Evolutionary conservation across 2,113 vertebrate species (phyloP).

Genomic region (Podarcis cretensis): DNA sequence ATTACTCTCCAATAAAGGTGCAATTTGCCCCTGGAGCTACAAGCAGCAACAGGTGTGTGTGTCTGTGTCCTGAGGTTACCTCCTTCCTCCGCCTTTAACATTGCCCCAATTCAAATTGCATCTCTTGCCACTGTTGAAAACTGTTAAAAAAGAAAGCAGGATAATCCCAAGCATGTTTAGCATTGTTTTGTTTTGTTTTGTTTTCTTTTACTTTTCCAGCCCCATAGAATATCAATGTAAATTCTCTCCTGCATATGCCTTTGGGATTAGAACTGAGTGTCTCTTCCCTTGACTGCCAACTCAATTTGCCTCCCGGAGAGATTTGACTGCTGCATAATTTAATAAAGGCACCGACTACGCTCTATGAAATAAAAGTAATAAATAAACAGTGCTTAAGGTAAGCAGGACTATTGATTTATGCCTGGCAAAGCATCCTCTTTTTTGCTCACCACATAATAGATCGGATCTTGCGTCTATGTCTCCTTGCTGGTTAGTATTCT

Average conservation of each 20-base stretch:
- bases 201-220: neutral
- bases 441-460: neutral
- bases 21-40: too few species aligned
- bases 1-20: too few species aligned
- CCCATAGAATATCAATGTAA: neutral
- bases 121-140: too few species aligned
- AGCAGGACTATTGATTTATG: neutral
- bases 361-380: neutral
- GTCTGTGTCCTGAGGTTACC: too few species aligned
- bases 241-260: neutral
- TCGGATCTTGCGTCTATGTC: neutral
- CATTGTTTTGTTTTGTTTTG: too few species aligned
- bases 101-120: too few species aligned
- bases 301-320: neutral
- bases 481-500: slow-evolving; percentile 1
- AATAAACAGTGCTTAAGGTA: neutral
- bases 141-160: too few species aligned
- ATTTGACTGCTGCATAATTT: neutral
- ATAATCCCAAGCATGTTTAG: too few species aligned
- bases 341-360: neutral
- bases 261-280: neutral
- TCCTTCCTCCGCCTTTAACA: too few species aligned
- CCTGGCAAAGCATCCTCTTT: neutral
- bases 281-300: neutral
- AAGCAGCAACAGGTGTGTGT: too few species aligned